Base-by-base conservation (phyloP, 2,113 vertebrate species). In the Sterna hirundo region DNA sequence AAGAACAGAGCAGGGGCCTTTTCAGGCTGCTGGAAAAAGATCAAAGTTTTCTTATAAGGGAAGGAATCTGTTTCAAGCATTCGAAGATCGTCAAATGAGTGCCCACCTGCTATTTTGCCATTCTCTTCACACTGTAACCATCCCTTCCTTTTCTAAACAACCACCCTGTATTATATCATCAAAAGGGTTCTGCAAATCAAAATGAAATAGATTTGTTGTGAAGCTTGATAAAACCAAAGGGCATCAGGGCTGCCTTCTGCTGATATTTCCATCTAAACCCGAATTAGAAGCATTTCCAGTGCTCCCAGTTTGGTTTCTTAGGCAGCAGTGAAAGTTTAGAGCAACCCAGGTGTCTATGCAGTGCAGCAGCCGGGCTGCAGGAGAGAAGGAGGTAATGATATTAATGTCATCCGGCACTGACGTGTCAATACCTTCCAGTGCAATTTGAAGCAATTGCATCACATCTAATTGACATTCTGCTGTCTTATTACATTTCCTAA, bases 361-460 rank as follows among this genome's bases (percentile, higher is more conserved):
- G 34, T 94, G 66, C 55, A 94, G 74, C 83, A 94, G 70, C 60
- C 94, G 93, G 84, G 80, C 85, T 96, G 44, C 47, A 68, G 81
- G 77, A 90, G 75, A 61, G 80, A 66, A 61, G 46, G 64, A 93
- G 55, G 42, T 88, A 95, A 93, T 89, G 57, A 77, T 89, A 84
- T 90, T 96, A 89, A 92, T 93, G 70, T 93, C 86, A 93, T 93
- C 70, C 36, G 34, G 57, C 83, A 86, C n/a, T 93, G 93, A 80
- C 89, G 46, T 30, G 47, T 92, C 91, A 89, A 17, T 97, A 95
- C 88, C 78, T 96, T 96, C 83, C 71, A 92, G 65, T 80, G 83
- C 75, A 72, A 71, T 90, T 65, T 93, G 77, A 96, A 95, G 77
- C 81, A 93, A 77, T 79, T 86, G 38, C 19, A 69, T 95, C 60